phyloP scores from a whole-genome alignment of 2,797 vertebrate genomes.

The Sebastes melanostomus region DNA sequence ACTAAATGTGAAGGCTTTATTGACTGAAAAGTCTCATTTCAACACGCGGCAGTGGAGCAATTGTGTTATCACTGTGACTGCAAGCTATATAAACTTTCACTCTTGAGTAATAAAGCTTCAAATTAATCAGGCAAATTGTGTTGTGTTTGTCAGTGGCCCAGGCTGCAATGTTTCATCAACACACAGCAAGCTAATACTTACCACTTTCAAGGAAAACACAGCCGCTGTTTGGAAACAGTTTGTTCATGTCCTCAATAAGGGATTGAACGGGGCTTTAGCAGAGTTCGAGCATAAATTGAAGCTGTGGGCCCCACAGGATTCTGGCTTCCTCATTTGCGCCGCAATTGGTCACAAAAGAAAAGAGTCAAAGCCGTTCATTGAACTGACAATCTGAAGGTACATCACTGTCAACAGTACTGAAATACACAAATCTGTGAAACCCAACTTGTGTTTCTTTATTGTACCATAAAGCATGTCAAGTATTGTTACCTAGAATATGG shows the following conservation, averaged over 20 bases:
- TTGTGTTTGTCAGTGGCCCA: slow-evolving; percentile 46
- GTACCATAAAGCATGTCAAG: not conserved
- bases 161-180: slow-evolving; percentile 56
- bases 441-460: not conserved
- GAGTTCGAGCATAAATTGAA: slow-evolving; percentile 56
- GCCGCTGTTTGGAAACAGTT: slow-evolving; percentile 35
- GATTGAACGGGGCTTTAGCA: slow-evolving; percentile 50
- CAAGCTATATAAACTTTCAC: slow-evolving; percentile 61
- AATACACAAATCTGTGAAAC: not conserved
- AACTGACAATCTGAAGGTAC: slow-evolving; percentile 21
- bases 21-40: slow-evolving; percentile 50
- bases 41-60: slow-evolving; percentile 27
- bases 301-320: slow-evolving; percentile 36
- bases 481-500: not conserved
- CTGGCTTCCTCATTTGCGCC: slow-evolving; percentile 28
- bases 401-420: not conserved
- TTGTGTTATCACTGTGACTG: slow-evolving; percentile 60
- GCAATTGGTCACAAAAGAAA: slow-evolving; percentile 42
- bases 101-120: slow-evolving; percentile 64
- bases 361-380: slow-evolving; percentile 7
- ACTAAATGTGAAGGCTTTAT: slow-evolving; percentile 46
- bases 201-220: slow-evolving; percentile 34
- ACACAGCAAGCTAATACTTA: slow-evolving; percentile 22
- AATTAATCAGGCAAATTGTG: slow-evolving; percentile 65
- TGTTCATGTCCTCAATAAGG: slow-evolving; percentile 32